Base-by-base conservation (phyloP, 2,888 invertebrate species). In the Hydrotaea diabolus region DNA sequence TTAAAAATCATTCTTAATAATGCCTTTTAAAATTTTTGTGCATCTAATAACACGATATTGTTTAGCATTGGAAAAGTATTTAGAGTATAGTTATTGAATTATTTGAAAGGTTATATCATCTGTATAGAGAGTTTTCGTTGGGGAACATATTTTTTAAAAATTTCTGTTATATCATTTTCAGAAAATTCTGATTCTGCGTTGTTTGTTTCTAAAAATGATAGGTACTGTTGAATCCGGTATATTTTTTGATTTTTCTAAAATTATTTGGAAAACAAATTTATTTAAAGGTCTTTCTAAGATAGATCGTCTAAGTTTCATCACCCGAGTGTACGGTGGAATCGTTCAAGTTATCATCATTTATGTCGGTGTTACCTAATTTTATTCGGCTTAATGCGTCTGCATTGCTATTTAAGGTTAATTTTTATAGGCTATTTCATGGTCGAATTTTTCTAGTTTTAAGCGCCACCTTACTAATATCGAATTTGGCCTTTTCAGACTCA, bases 231-330 rank as follows among this genome's bases (percentile, higher is more conserved):
- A n/a, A n/a, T n/a, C n/a, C n/a, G n/a, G n/a, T 2, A 15, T 53
- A 31, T 36, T 49, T 8, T 77, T 15, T 0, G 55, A 78, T 53
- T 59, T 77, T 57, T 87, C 74, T 4, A 85, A 17, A 11, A 86
- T 76, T 11, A 85, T 26, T 80, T 87, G 86, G 3, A 85, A 49
- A 39, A 75, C 85, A 31, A 86, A 86, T 64, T 86, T 82, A 62
- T 87, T 86, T 21, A 87, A n/a, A 49, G 0, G 87, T 77, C n/a
- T n/a, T 77, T 82, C 80, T n/a, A n/a, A n/a, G n/a, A n/a, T n/a
- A n/a, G n/a, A 31, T 87, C 82, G 21, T 83, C 43, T 31, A 85
- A 15, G 46, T 73, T 71, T 74, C 77, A 0, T 90, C 76, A 8
- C 39, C 13, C 8, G 62, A 62, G 5, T 78, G 76, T 36, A 76